Conservation (phyloP, 2,113 vertebrate genomes). For the Syngnathus scovelli region DNA sequence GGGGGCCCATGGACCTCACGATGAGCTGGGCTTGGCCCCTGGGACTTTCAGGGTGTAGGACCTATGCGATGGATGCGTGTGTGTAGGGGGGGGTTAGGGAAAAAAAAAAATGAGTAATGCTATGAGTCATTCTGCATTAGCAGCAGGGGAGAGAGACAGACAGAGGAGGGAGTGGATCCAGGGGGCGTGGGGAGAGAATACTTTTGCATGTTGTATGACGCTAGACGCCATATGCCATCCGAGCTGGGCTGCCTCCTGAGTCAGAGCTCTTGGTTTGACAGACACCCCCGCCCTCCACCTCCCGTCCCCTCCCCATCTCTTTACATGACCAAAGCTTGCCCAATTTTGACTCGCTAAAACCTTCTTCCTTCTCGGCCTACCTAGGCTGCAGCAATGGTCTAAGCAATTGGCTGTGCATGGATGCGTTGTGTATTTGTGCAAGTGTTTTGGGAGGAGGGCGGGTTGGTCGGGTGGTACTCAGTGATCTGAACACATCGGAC, state of each 20-base stretch:
- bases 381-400: slow-evolving; percentile 38
- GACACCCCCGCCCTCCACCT: slow-evolving; percentile 82
- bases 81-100: slow-evolving; percentile 9
- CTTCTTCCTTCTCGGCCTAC: slow-evolving; percentile 49
- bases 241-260: slow-evolving; percentile 83
- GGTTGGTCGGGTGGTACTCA: slow-evolving; percentile 69
- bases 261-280: slow-evolving; percentile 82
- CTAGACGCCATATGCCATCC: slow-evolving; percentile 99
- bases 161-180: slow-evolving; percentile 34
- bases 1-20: slow-evolving; percentile 42
- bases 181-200: slow-evolving; percentile 76
- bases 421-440: slow-evolving; percentile 35
- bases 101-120: slow-evolving; percentile 86
- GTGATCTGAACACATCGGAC: slow-evolving; percentile 88
- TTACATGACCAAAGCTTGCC: slow-evolving; percentile 46
- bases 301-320: slow-evolving; percentile 44
- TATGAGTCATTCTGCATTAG: slow-evolving; percentile 98
- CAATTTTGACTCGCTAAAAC: slow-evolving; percentile 71
- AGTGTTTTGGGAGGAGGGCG: slow-evolving; percentile 4
- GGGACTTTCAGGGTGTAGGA: slow-evolving; percentile 76
- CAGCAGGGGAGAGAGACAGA: slow-evolving; percentile 62
- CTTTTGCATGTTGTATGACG: slow-evolving; percentile 98
- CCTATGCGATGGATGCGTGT: slow-evolving; percentile 43
- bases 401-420: slow-evolving; percentile 52
- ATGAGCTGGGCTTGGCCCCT: slow-evolving; percentile 49